A percentile compares a stretch with the other conserved stretches of the same genome.
Conservation (phyloP, 2,797 vertebrate species). For the Otolemur crassicaudatus region DNA sequence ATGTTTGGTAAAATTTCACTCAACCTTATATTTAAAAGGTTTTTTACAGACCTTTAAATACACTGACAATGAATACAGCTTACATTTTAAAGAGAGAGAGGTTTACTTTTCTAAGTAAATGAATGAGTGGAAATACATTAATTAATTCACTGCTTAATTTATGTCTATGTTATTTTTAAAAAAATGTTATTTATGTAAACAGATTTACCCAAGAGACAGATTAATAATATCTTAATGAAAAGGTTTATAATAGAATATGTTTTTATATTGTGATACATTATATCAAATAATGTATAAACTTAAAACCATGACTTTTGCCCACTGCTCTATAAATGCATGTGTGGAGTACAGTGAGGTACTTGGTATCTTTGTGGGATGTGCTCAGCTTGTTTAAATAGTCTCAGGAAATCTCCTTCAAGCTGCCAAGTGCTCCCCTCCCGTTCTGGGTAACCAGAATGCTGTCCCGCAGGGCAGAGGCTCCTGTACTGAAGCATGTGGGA, state of each 20-base stretch:
- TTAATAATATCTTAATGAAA: slow-evolving; percentile 33
- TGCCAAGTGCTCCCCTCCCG: neutral
- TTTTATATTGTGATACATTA: slow-evolving; percentile 12
- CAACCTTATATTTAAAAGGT: slow-evolving; percentile 3
- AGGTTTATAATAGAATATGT: neutral
- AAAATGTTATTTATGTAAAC: slow-evolving; percentile 32
- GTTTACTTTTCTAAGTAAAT: slow-evolving; percentile 36
- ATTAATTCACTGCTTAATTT: slow-evolving; percentile 41
- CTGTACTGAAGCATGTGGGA: neutral
- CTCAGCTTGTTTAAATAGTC: neutral
- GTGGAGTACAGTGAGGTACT: neutral
- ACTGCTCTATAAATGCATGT: neutral
- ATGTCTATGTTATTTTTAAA: slow-evolving; percentile 40
- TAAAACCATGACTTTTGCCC: neutral
- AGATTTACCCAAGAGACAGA: slow-evolving; percentile 9
- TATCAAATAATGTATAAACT: neutral
- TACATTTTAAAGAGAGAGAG: neutral
- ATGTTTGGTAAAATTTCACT: slow-evolving; percentile 24
- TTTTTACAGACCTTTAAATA: slow-evolving; percentile 30
- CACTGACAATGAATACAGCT: neutral
- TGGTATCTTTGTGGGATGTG: neutral
- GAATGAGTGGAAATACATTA: neutral
- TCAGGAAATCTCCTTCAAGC: neutral
- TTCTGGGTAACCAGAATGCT: neutral
- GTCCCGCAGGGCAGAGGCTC: neutral